These are phyloP conservation scores for Oreocharis arfaki DNA, from an alignment of 2,113 vertebrate species.

Conservation along the genomic window DNA sequence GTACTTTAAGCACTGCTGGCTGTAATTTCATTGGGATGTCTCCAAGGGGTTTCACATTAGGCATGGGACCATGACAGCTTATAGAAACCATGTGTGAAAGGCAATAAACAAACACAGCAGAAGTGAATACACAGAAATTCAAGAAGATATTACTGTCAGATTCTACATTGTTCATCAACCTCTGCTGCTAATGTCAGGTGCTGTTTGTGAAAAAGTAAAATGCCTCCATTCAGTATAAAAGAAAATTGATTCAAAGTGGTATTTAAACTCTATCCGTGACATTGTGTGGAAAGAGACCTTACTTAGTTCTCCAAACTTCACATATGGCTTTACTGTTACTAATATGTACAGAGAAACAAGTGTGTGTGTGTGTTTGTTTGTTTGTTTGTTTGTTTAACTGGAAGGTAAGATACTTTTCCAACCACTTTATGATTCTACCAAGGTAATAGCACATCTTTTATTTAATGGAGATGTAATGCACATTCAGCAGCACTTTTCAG, in stretches of 20 bases:
- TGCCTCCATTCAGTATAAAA: background rate
- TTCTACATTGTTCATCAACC: background rate
- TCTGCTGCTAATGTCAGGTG: background rate
- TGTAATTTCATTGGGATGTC: background rate
- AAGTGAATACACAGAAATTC: background rate
- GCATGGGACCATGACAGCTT: background rate
- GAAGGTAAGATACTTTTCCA: background rate
- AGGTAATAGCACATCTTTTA: background rate
- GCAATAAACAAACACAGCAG: background rate
- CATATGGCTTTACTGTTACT: background rate
- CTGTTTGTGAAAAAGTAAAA: background rate
- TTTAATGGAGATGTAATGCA: background rate
- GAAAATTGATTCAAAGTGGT: background rate
- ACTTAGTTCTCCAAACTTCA: background rate
- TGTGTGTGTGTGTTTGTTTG: background rate
- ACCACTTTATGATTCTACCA: background rate
- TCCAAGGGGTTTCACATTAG: background rate
- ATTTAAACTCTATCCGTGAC: background rate
- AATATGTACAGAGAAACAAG: background rate
- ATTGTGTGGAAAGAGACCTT: background rate
- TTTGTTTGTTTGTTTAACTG: background rate
- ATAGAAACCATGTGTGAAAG: background rate
- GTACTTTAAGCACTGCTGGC: background rate
- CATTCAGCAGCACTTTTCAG: background rate
- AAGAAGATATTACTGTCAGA: background rate